Conservation (phyloP, 64 coral and sea anemone species). For the Stichodactyla helianthus region DNA sequence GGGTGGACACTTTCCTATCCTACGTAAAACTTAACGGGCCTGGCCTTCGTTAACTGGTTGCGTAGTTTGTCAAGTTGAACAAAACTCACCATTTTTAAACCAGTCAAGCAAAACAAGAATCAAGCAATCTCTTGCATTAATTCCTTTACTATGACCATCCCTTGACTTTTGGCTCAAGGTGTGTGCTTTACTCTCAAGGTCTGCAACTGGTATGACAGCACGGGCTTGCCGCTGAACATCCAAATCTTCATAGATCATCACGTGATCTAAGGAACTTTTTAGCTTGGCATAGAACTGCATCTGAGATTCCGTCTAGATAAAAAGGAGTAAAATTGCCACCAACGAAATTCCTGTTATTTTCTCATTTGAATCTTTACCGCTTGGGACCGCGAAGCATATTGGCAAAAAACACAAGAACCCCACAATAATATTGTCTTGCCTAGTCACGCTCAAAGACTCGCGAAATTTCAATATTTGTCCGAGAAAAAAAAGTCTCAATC, state of each 20-base stretch:
- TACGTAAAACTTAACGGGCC: no score
- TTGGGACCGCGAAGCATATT: no score
- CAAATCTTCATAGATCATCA: conserved; percentile 75
- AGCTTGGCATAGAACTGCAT: conserved; percentile 57
- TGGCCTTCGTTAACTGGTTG: background rate
- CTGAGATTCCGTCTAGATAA: conserved; percentile 18
- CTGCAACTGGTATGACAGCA: conserved; percentile 46
- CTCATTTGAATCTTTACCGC: no score
- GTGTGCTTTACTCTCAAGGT: conserved; percentile 61
- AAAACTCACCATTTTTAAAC: conserved; percentile 70
- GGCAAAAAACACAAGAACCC: no score
- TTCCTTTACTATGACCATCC: conserved; percentile 36
- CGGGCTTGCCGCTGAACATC: conserved; percentile 62
- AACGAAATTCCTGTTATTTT: no score
- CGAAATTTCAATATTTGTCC: no score
- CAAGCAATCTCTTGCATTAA: conserved; percentile 66
- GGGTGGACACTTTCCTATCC: no score
- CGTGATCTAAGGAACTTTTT: conserved; percentile 65
- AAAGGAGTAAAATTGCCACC: background rate
- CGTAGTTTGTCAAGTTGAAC: background rate
- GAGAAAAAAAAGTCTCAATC: no score
- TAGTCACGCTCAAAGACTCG: no score
- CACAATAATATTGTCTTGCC: no score
- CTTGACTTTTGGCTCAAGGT: conserved; percentile 52
- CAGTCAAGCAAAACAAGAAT: conserved; percentile 65